These are phyloP conservation scores for Anas platyrhynchos DNA, from an alignment of 2,113 vertebrate species.

Conservation along the genomic window DNA sequence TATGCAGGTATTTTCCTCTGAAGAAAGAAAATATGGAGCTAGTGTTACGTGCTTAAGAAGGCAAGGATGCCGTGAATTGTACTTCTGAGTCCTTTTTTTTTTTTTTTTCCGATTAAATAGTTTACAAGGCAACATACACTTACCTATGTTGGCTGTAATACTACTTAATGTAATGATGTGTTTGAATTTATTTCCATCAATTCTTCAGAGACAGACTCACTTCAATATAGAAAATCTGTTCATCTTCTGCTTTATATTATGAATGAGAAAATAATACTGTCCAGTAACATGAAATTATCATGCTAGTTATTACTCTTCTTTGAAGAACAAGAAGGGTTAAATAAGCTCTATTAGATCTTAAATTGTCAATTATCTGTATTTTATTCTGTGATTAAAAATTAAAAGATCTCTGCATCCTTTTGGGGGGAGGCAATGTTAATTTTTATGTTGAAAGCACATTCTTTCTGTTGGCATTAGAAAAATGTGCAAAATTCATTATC, in stretches of 20 bases:
- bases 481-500: not conserved
- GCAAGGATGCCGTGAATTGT: not conserved
- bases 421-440: not conserved
- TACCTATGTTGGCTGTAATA: not conserved
- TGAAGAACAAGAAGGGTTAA: not conserved
- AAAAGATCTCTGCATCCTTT: not conserved
- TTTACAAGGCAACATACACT: not conserved
- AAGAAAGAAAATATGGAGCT: not conserved
- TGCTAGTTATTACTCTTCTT: not conserved
- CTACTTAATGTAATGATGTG: not conserved
- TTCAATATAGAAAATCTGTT: not conserved
- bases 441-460: fast-evolving
- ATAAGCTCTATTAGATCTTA: not conserved
- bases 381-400: not conserved
- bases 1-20: not conserved
- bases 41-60: not conserved
- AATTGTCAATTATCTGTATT: not conserved
- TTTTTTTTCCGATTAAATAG: not conserved
- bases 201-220: not conserved
- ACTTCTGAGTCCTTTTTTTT: not conserved
- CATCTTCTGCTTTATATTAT: not conserved
- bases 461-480: not conserved
- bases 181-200: not conserved
- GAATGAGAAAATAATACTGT: not conserved
- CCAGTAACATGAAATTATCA: not conserved